Evolutionary conservation across 2,113 vertebrate species (phyloP).

Genomic region (Sterrhoptilus dennistouni): DNA sequence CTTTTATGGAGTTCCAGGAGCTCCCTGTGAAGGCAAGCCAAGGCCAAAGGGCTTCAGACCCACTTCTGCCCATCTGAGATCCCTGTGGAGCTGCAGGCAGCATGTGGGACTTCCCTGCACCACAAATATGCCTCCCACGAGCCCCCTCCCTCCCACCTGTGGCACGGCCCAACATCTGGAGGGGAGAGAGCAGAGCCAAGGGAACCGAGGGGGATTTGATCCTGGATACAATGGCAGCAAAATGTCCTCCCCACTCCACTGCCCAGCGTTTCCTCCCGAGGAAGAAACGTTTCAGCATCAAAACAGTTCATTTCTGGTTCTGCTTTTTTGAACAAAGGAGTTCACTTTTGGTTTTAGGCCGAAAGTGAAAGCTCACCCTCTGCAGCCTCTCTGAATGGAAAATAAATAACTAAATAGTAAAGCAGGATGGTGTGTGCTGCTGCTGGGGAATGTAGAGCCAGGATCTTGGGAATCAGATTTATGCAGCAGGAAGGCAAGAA

Average conservation of each 20-base stretch:
- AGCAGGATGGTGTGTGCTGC: background rate
- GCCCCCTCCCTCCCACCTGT: background rate
- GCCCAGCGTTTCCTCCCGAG: background rate
- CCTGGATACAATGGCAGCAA: background rate
- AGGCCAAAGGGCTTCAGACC: background rate
- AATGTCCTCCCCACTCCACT: background rate
- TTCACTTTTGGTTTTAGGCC: background rate
- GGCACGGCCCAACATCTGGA: background rate
- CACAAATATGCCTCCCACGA: background rate
- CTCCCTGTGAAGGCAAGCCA: background rate
- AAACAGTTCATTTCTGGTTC: background rate
- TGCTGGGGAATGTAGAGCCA: fast-evolving
- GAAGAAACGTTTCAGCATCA: background rate
- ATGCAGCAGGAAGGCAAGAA: background rate
- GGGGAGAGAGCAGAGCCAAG: background rate
- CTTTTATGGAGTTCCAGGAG: background rate
- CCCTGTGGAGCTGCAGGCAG: background rate
- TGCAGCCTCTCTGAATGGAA: background rate
- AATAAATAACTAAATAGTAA: background rate
- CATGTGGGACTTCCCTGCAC: background rate
- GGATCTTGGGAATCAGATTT: fast-evolving
- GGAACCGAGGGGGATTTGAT: background rate
- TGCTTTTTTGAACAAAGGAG: background rate
- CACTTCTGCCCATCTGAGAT: background rate
- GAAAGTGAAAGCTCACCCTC: background rate